A percentile compares a stretch with the other conserved stretches of the same genome.
phyloP scores from a whole-genome alignment of 2,797 vertebrate species.

The Lepus townsendii region DNA sequence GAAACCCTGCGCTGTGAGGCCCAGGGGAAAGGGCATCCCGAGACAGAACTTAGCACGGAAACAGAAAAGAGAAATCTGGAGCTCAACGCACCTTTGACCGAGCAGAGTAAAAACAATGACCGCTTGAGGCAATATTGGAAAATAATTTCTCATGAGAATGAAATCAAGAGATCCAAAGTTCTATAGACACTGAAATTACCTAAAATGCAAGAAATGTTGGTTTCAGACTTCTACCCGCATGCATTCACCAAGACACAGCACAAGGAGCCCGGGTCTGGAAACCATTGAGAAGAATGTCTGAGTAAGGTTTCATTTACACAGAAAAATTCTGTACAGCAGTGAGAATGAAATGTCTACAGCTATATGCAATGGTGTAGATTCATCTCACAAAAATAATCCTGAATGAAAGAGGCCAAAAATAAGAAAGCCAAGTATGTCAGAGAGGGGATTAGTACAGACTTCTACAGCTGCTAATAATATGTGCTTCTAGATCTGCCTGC shows the following conservation, averaged over 20 bases:
- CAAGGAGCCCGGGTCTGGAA: not conserved
- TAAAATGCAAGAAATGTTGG: not conserved
- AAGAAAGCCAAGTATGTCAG: not conserved
- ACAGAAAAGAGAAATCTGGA: not conserved
- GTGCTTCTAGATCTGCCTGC: not conserved
- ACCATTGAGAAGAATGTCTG: not conserved
- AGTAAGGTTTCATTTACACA: not conserved
- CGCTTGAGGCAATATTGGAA: not conserved
- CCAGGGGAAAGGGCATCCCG: not conserved
- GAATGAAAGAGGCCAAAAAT: not conserved
- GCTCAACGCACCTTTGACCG: not conserved
- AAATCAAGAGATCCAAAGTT: conserved; percentile 1
- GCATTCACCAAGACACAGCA: not conserved
- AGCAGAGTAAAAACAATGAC: not conserved
- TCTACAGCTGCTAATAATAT: not conserved
- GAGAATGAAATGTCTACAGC: not conserved
- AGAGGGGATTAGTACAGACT: not conserved
- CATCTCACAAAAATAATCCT: not conserved
- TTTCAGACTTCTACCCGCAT: not conserved
- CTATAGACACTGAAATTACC: not conserved
- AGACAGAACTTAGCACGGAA: not conserved
- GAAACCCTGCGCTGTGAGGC: not conserved
- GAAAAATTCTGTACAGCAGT: not conserved
- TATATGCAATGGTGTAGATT: not conserved
- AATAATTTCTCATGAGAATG: not conserved